Conservation (phyloP, 1,140 invertebrate species). For the Caenorhabditis latens region DNA sequence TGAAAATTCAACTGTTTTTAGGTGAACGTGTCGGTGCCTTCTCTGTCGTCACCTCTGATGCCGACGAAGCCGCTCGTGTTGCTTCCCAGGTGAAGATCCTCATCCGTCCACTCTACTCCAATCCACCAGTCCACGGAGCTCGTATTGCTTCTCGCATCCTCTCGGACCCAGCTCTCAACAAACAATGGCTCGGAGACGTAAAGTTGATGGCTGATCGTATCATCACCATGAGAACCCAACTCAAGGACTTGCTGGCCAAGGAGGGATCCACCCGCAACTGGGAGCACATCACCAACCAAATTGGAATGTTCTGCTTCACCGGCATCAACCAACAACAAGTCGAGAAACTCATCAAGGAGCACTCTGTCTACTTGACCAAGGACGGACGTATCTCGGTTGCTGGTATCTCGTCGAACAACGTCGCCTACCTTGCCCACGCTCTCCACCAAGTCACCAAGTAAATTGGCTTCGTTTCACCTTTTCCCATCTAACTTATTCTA, state of each 20-base stretch:
- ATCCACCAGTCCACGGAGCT: conserved; percentile 94
- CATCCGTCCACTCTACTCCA: conserved; percentile 95
- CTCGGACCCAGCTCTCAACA: conserved; percentile 82
- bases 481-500: conserved; percentile 55
- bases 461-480: conserved; percentile 76
- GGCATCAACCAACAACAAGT: conserved; percentile 91
- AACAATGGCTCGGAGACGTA: conserved; percentile 91
- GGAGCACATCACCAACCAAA: conserved; percentile 97
- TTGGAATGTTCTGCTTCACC: conserved; percentile 99
- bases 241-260: conserved; percentile 86
- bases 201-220: conserved; percentile 98
- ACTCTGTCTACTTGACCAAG: conserved; percentile 95
- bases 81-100: conserved; percentile 96
- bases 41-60: conserved; percentile 84
- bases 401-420: conserved; percentile 94
- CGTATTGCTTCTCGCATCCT: conserved; percentile 90
- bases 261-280: conserved; percentile 89
- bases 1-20: conserved; percentile 64
- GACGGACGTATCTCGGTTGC: conserved; percentile 99
- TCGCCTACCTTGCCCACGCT: conserved; percentile 86
- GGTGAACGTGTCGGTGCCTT: conserved; percentile 91
- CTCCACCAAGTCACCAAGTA: conserved; percentile 79
- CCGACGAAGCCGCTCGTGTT: conserved; percentile 87
- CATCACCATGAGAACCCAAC: conserved; percentile 86
- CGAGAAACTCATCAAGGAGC: conserved; percentile 90